Base-by-base conservation (phyloP, 2,888 invertebrate species). In the Acheta domesticus region DNA sequence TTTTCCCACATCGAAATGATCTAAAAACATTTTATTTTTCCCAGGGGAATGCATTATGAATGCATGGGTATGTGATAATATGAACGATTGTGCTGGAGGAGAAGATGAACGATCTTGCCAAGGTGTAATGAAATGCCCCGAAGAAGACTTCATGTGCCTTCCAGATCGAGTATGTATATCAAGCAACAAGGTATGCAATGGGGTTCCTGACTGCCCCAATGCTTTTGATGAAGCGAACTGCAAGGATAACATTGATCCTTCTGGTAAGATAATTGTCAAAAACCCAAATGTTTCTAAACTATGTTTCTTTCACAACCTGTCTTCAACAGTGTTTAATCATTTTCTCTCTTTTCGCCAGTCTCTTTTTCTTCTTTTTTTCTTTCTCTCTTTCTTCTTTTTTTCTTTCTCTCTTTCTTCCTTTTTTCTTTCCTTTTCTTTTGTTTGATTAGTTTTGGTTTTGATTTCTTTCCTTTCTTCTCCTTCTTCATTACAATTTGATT, bases 81-180 rank as follows among this genome's bases (percentile, higher is more conserved):
- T 87, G 4, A 84, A 85, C 0, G 92, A 93, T 84, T 93, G 92
- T 84, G 82, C 84, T 0, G 85, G 85, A 14, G 90, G 90, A 19
- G 92, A 92, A 83, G 93, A 94, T 84, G 93, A 93, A 85, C 84
- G 85, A 1, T 86, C 88, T 81, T 90, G 90, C 83, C 85, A 85
- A 20, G 86, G 83, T 83, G 86, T 81, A 75, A 85, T 82, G 80
- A 82, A 75, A n/a, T 84, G 84, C 79, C 82, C 81, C 48, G 49
- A 80, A 2, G 87, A 88, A 79, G 88, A 91, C 83, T 91, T 91
- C 83, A 89, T 87, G 83, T 93, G 93, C 83, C 88, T 89, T 1
- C 85, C 86, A n/a, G 92, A 92, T 82, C 90, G 90, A n/a, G 89
- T 89, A 20, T 93, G 93, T 83, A 87, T 93, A 73, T 87, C 89